phyloP scores from a whole-genome alignment of 2,888 invertebrate species.

The Dicycla oo region DNA sequence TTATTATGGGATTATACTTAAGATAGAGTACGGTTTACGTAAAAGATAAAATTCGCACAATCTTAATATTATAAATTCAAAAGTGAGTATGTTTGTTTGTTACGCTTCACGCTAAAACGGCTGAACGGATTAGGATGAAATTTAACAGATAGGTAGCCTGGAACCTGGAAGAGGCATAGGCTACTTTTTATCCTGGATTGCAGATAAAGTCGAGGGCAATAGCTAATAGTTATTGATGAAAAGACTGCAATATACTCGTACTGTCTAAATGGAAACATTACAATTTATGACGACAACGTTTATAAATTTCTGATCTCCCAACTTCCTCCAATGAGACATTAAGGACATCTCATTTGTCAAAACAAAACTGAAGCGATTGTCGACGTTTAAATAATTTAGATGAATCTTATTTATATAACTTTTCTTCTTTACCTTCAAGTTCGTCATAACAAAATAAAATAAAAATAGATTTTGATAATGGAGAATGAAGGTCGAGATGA shows the following conservation, averaged over 20 bases:
- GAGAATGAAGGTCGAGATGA: slow-evolving; percentile 23
- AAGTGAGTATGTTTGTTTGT: no score
- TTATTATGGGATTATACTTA: no score
- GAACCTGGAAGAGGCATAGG: no score
- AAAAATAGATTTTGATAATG: slow-evolving; percentile 53
- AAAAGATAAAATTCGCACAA: not conserved
- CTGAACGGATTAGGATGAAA: no score
- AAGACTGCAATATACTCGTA: not conserved
- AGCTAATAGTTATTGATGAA: no score
- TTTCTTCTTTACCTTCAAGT: slow-evolving; percentile 21
- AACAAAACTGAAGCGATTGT: slow-evolving; percentile 56
- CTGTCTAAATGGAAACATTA: slow-evolving; percentile 37
- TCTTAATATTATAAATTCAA: no score
- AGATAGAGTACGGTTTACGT: not conserved
- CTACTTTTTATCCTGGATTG: no score
- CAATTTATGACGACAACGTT: slow-evolving; percentile 38
- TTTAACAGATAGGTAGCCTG: no score
- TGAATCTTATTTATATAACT: slow-evolving; percentile 44
- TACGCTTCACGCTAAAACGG: no score
- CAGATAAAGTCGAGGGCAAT: no score
- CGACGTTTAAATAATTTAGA: slow-evolving; percentile 57
- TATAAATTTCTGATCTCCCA: slow-evolving; percentile 47
- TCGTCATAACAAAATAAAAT: slow-evolving; percentile 33
- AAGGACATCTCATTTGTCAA: slow-evolving; percentile 61
- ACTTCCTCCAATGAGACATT: slow-evolving; percentile 53